Conservation (phyloP, 2,888 invertebrate species). For the Hyppa rectilinea region DNA sequence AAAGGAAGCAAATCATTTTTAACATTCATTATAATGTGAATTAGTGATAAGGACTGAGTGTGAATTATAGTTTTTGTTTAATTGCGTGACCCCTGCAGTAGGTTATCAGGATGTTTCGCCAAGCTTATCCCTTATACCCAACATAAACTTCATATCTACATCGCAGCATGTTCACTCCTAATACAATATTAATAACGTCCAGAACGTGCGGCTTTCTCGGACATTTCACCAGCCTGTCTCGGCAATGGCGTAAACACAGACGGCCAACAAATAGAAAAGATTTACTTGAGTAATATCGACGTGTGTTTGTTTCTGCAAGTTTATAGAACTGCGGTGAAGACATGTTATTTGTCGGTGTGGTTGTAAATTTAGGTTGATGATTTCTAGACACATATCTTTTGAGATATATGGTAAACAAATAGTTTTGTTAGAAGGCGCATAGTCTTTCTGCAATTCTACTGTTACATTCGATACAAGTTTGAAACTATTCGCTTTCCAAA, state of each 20-base stretch:
- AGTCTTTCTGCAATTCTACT: conserved; percentile 5
- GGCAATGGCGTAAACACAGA: conserved; percentile 37
- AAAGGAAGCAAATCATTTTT: no score
- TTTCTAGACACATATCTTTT: conserved; percentile 17
- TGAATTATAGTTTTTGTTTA: no score
- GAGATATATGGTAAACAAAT: conserved; percentile 40
- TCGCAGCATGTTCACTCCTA: conserved; percentile 31
- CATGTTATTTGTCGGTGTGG: conserved; percentile 3
- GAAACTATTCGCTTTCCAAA: conserved; percentile 19
- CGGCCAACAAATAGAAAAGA: conserved; percentile 36
- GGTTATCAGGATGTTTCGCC: background rate
- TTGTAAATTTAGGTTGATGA: conserved; percentile 36
- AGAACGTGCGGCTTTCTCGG: conserved; percentile 40
- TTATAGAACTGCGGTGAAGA: conserved; percentile 37
- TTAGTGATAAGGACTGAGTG: no score
- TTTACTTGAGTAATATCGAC: conserved; percentile 37
- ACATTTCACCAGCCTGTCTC: conserved; percentile 44
- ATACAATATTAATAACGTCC: conserved; percentile 45
- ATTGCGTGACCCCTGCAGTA: no score
- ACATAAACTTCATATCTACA: conserved; percentile 15
- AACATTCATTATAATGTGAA: no score
- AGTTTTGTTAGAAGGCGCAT: background rate
- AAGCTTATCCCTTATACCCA: background rate
- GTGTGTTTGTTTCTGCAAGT: conserved; percentile 36
- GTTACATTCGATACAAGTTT: background rate